A percentile compares a stretch with the other conserved stretches of the same genome.
Evolutionary conservation across 2,113 vertebrate genomes (phyloP).

Genomic region (Solea senegalensis): DNA sequence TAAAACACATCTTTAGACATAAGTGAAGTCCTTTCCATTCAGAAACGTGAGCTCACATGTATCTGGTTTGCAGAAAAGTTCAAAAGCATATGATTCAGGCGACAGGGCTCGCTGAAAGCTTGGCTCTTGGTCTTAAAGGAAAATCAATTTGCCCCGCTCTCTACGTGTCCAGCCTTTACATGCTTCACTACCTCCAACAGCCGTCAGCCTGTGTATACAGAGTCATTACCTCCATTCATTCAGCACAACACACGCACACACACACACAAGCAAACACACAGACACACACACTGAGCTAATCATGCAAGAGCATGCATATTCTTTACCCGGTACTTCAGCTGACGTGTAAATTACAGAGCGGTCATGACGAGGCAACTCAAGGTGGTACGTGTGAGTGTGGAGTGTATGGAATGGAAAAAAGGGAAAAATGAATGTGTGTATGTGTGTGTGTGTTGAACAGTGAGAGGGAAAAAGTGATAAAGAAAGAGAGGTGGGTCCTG

Average conservation of each 20-base stretch:
- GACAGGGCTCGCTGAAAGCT: too few relatives aligned
- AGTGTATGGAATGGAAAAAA: background rate
- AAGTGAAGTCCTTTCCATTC: too few relatives aligned
- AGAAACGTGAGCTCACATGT: too few relatives aligned
- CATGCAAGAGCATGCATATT: constrained; percentile 45
- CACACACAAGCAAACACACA: background rate
- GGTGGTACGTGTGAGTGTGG: constrained; percentile 33
- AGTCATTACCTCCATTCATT: constrained; percentile 23
- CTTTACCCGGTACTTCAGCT: constrained; percentile 26
- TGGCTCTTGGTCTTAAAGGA: constrained; percentile 45
- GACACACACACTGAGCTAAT: background rate
- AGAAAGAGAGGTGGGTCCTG: constrained; percentile 24
- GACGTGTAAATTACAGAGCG: constrained; percentile 48
- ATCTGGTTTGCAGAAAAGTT: too few relatives aligned
- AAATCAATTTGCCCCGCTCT: constrained; percentile 73
- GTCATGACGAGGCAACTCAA: constrained; percentile 38
- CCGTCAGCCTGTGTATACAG: constrained; percentile 41
- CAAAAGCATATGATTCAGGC: too few relatives aligned
- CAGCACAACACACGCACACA: constrained; percentile 15
- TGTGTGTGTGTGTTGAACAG: constrained; percentile 25
- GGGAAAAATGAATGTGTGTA: constrained; percentile 16
- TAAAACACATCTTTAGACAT: too few relatives aligned
- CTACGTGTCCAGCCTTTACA: constrained; percentile 60
- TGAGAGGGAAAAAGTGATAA: constrained; percentile 12
- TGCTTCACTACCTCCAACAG: constrained; percentile 54